These are phyloP conservation scores for Neolamprologus caudopunctatus DNA, from an alignment of 2,113 vertebrate genomes.

Conservation along the genomic window DNA sequence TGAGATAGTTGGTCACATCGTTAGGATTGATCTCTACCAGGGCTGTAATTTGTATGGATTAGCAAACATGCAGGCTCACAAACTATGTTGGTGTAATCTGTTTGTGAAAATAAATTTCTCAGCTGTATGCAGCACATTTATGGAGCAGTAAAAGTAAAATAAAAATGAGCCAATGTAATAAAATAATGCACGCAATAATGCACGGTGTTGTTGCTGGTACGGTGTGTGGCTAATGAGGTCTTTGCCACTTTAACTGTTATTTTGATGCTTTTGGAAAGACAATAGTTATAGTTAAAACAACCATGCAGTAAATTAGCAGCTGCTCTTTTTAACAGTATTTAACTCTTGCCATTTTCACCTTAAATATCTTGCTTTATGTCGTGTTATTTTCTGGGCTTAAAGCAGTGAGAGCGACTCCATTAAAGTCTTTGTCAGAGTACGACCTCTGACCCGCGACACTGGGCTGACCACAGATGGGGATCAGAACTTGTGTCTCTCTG, in stretches of 20 bases:
- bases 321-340: neutral
- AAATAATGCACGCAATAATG: neutral
- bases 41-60: neutral
- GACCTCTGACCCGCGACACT: constrained; percentile 75
- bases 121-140: neutral
- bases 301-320: neutral
- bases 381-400: neutral
- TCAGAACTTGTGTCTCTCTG: constrained; percentile 78
- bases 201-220: neutral
- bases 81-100: neutral
- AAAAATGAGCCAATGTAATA: neutral
- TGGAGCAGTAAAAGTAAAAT: neutral
- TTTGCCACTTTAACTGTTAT: neutral
- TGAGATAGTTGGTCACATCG: neutral
- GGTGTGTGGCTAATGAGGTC: neutral
- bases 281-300: neutral
- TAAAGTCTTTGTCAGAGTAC: constrained; percentile 88
- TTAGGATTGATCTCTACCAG: neutral
- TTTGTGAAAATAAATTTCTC: neutral
- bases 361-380: neutral
- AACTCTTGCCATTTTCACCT: neutral
- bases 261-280: neutral
- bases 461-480: constrained; percentile 72
- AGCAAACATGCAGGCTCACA: neutral
- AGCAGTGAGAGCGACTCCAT: constrained; percentile 85